These are phyloP conservation scores for Hypolimnas misippus DNA, from an alignment of 2,888 invertebrate genomes.

Conservation along the genomic window DNA sequence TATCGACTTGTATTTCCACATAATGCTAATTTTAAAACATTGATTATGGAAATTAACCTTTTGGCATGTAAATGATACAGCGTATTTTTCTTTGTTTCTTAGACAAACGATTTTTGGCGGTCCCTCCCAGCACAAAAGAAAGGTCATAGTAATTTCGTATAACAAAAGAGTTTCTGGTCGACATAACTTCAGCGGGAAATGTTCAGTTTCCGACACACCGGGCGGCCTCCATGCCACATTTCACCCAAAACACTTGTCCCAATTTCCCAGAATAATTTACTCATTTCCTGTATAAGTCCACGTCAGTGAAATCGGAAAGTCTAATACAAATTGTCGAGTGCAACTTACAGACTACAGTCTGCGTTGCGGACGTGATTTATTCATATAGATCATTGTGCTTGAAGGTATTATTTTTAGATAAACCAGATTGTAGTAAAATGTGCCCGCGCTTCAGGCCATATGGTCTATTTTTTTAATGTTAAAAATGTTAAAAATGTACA, in stretches of 20 bases:
- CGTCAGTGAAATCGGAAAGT: constrained; percentile 12
- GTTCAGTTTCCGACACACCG: constrained; percentile 36
- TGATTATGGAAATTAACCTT: neutral
- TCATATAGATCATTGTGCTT: too few relatives aligned
- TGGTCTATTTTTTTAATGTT: too few relatives aligned
- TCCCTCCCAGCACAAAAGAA: constrained; percentile 8
- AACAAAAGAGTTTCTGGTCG: constrained; percentile 12
- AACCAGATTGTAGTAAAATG: too few relatives aligned
- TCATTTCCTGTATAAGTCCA: constrained; percentile 18
- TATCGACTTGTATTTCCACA: too few relatives aligned
- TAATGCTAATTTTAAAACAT: too few relatives aligned
- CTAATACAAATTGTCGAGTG: too few relatives aligned
- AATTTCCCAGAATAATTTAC: constrained; percentile 44
- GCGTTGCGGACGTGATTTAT: too few relatives aligned
- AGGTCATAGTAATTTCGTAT: constrained; percentile 15
- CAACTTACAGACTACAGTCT: too few relatives aligned
- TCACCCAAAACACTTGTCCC: constrained; percentile 41
- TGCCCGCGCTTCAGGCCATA: too few relatives aligned
- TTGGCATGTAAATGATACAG: constrained; percentile 1
- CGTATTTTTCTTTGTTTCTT: constrained; percentile 6
- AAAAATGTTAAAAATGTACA: too few relatives aligned
- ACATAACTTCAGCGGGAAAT: constrained; percentile 28
- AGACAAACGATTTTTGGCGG: neutral
- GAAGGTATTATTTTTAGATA: too few relatives aligned
- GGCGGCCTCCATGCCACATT: constrained; percentile 51